Base-by-base conservation (phyloP, 2,113 vertebrate genomes). In the Nestor notabilis region DNA sequence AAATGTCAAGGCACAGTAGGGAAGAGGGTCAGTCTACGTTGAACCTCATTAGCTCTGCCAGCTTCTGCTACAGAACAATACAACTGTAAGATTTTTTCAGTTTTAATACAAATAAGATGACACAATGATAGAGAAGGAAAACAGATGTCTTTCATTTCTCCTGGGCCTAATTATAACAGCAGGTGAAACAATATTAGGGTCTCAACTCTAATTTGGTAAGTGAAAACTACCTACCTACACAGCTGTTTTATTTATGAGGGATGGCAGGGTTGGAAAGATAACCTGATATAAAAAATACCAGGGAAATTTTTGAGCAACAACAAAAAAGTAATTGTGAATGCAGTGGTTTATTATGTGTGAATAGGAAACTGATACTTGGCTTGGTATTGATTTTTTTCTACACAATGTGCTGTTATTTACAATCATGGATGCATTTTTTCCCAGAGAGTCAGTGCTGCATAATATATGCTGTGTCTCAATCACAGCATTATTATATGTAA, bases 161-260 rank as follows among this genome's bases (percentile, higher is more conserved):
- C 60, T 65, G 83, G 77, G 80, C 52, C 37, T 96, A 92, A 96
- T 96, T 97, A 82, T 72, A 90, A 68, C 80, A 95, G 76, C 72
- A 93, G 69, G 60, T 93, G 70, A 97, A 94, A 93, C 6, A 93
- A 72, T 93, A 50, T 61, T 83, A 91, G 24, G 55, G 46, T 17
- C 17, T 95, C 55, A 85, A 49, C 8, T 89, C 60, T 93, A 89
- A 96, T 95, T 87, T 89, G 52, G 31, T 90, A 93, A 93, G 47
- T 92, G 64, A 74, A 89, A 95, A 81, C 35, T 94, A 63, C 60
- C 37, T 90, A 53, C 63, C 33, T 25, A 33, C 39, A 58, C 15
- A 95, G 66, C 63, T 94, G 77, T 81, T 96, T 93, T 93, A 75
- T 92, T 91, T 94, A 72, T 91, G 80, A 91, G 44, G 29, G 16